Evolutionary conservation across 1,140 invertebrate species (phyloP), one percentile per base, ranked within the genome.

Genomic region (Alviniconcha marisindica): DNA sequence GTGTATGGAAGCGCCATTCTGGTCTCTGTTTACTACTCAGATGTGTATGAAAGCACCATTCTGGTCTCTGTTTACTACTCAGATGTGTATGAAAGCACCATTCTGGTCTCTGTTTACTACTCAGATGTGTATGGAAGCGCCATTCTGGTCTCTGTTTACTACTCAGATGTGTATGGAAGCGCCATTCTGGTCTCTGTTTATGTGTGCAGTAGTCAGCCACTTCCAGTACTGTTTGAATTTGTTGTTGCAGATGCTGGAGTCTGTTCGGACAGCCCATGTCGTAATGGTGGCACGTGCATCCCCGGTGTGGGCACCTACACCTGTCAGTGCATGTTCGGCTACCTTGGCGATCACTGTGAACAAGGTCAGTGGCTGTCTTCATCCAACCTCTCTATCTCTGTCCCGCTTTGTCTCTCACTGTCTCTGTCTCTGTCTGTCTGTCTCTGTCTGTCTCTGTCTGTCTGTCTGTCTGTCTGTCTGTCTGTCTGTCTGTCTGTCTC

Each of bases 321-420:
- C 28, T 99, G 98, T 91, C 95, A 95, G 15, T 99, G 98, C 92
- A 95, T 95, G 0, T 95, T 96, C 0, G 98, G 98, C 0, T 99
- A 97, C 97, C 97, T 97, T 0, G 98, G 98, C 3, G 96, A 96
- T 88, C 95, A 97, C 0, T 99, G 98, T 90, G 97, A 98, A 89
- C 97, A 98, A 66, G 77, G 89, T 91, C 82, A 84, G 88, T 48
- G n/a, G n/a, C 5, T 18, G 18, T 48, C 44, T 48, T 18, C 24
- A 4, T 63, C n/a, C n/a, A n/a, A n/a, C n/a, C 21, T 63, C 7
- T 63, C 21, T 63, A 4, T 63, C 21, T 63, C 21, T 63, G 10
- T 63, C 21, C 24, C 21, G 7, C 21, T 63, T 5, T 63, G 10
- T 63, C 21, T 63, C 21, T 63, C 21, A 10, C 5, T 18, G 18